These are phyloP conservation scores for Melanostoma scalare DNA, from an alignment of 2,888 invertebrate genomes.

Conservation along the genomic window DNA sequence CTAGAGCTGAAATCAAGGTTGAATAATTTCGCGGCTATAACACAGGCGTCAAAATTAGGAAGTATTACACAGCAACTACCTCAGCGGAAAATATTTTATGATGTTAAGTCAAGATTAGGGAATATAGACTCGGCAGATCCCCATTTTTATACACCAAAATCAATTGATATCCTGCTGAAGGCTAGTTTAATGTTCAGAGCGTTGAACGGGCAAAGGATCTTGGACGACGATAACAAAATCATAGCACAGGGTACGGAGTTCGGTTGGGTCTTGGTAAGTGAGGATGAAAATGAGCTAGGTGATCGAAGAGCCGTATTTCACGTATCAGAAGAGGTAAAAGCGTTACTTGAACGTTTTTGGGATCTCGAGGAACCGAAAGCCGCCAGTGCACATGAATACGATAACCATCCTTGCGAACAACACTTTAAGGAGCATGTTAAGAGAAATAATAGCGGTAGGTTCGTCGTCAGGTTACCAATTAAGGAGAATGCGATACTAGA, in stretches of 20 bases:
- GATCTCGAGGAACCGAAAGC: neutral
- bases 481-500: neutral
- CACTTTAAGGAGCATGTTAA: neutral
- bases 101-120: neutral
- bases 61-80: neutral
- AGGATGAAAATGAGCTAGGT: neutral
- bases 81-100: slow-evolving; percentile 1
- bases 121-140: neutral
- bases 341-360: slow-evolving; percentile 9
- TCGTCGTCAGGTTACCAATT: neutral
- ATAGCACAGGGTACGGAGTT: slow-evolving; percentile 11
- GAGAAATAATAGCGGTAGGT: neutral
- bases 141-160: neutral
- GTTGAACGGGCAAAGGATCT: neutral
- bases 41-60: neutral
- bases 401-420: neutral
- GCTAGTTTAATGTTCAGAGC: slow-evolving; percentile 2
- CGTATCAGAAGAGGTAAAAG: neutral
- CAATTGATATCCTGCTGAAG: slow-evolving; percentile 1
- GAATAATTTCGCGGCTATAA: neutral
- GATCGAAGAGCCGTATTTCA: neutral
- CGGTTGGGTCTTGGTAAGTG: slow-evolving; percentile 19
- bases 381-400: neutral
- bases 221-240: neutral
- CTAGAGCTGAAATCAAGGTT: slow-evolving; percentile 2